Evolutionary conservation across 2,113 vertebrate genomes (phyloP).

Genomic region (Lichenostomus cassidix): DNA sequence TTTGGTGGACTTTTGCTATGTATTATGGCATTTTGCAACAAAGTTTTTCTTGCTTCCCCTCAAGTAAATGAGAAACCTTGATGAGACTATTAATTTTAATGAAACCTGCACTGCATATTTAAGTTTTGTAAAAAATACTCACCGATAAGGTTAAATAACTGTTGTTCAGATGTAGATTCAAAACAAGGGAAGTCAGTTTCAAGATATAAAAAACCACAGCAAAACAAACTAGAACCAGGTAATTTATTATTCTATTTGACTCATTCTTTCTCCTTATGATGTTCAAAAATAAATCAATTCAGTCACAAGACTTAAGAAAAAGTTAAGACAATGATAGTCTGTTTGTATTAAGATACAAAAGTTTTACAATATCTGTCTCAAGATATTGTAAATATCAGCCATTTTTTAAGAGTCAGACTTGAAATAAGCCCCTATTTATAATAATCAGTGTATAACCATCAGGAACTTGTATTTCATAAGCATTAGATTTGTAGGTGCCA

Average conservation of each 20-base stretch:
- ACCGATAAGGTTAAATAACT: neutral
- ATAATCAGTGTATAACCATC: neutral
- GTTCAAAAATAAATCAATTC: constrained; percentile 12
- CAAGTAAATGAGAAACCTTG: neutral
- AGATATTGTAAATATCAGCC: neutral
- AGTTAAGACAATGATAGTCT: neutral
- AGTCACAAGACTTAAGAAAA: neutral
- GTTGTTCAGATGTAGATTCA: neutral
- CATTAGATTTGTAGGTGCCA: neutral
- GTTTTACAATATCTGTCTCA: neutral
- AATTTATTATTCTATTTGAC: constrained; percentile 9
- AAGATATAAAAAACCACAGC: neutral
- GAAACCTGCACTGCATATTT: neutral
- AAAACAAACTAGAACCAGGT: neutral
- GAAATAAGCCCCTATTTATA: neutral
- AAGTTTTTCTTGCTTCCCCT: neutral
- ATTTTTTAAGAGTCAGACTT: neutral
- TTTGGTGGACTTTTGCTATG: neutral
- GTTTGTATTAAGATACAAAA: neutral
- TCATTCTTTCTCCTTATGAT: neutral
- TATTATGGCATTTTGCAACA: neutral
- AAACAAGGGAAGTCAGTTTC: neutral
- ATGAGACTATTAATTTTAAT: neutral
- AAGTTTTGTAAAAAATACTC: constrained; percentile 4
- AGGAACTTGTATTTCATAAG: neutral